Evolutionary conservation across 2,888 invertebrate species (phyloP).

Genomic region (Tribolium freemani): DNA sequence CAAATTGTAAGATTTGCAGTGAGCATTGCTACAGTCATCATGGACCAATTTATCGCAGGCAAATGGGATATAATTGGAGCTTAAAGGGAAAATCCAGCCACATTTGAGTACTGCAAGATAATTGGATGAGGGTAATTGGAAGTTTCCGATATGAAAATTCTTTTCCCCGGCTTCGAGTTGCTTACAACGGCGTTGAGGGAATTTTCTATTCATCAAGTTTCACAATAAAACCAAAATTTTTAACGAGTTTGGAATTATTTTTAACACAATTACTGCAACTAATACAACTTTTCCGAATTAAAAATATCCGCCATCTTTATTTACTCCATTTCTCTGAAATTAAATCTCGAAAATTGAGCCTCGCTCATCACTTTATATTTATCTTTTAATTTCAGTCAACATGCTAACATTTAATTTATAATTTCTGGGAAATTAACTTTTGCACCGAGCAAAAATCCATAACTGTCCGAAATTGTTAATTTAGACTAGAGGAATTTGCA

Average conservation of each 20-base stretch:
- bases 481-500: neutral
- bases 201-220: too few species aligned
- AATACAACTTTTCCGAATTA: too few species aligned
- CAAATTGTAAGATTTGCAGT: conserved; percentile 28
- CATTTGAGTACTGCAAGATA: neutral
- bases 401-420: neutral
- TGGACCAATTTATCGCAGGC: conserved; percentile 8
- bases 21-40: conserved; percentile 13
- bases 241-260: too few species aligned
- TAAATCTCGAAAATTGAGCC: neutral
- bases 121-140: conserved; percentile 3
- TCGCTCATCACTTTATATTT: neutral
- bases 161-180: neutral
- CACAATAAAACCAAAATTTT: neutral
- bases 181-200: too few species aligned
- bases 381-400: neutral
- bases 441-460: neutral
- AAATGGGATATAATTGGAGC: conserved; percentile 13
- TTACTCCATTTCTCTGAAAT: too few species aligned
- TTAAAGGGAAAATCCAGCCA: neutral
- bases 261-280: too few species aligned
- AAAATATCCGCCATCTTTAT: too few species aligned
- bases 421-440: neutral
- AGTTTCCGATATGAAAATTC: neutral
- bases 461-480: neutral